These are phyloP conservation scores for Odontomachus brunneus DNA, from an alignment of 1,140 invertebrate genomes.

Conservation along the genomic window DNA sequence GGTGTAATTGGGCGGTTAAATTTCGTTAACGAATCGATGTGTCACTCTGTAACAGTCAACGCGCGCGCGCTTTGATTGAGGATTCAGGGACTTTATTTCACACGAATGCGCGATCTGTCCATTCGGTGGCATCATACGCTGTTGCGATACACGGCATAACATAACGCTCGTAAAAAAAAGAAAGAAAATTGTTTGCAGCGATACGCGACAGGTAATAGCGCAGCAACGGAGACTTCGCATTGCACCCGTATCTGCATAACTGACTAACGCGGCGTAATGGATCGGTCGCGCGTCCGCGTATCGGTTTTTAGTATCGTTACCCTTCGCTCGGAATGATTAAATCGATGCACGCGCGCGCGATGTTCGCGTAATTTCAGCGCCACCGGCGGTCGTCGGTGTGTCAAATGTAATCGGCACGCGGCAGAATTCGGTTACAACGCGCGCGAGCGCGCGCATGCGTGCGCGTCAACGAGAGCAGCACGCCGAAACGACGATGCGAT, in stretches of 20 bases:
- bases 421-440: conserved; percentile 55
- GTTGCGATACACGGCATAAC: neutral
- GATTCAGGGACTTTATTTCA: neutral
- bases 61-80: neutral
- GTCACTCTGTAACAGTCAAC: conserved; percentile 1
- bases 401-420: conserved; percentile 70
- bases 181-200: conserved; percentile 28
- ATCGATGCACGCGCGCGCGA: conserved; percentile 62
- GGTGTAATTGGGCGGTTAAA: conserved; percentile 51
- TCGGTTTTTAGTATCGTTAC: conserved; percentile 63
- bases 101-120: no score
- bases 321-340: conserved; percentile 64
- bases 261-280: conserved; percentile 53
- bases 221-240: conserved; percentile 35
- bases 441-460: neutral
- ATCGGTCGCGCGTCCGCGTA: conserved; percentile 37
- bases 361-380: conserved; percentile 63
- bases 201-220: conserved; percentile 62
- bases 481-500: conserved; percentile 60
- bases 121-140: no score
- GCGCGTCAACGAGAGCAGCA: conserved; percentile 31
- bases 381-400: conserved; percentile 16
- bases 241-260: conserved; percentile 31
- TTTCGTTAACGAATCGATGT: conserved; percentile 41
- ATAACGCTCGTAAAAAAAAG: neutral